Conservation (phyloP, 35 echinoderm and acorn worm species). For the Patiria miniata region DNA sequence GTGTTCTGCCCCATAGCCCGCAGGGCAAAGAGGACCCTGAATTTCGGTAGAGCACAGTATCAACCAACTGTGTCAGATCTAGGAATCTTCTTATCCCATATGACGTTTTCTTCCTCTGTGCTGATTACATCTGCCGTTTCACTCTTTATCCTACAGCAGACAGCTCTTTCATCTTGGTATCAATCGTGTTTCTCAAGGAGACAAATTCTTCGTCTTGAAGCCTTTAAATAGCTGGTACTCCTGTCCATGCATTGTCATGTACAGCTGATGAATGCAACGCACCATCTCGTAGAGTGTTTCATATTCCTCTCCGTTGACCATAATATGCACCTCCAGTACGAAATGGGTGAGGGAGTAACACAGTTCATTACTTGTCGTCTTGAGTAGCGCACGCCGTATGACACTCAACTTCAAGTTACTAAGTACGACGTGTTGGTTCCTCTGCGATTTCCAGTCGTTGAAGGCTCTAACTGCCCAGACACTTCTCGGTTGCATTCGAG, state of each 20-base stretch:
- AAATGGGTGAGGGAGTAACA: constrained; percentile 20
- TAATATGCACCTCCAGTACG: constrained; percentile 3
- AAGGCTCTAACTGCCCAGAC: too few species aligned
- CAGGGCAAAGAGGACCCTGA: constrained; percentile 37
- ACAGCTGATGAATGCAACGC: background rate
- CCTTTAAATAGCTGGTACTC: background rate
- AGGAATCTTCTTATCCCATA: constrained; percentile 31
- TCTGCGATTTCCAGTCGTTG: too few species aligned
- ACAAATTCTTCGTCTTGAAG: background rate
- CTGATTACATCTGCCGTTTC: constrained; percentile 10
- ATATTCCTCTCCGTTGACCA: constrained; percentile 29
- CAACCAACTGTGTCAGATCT: background rate
- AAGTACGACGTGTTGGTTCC: too few species aligned
- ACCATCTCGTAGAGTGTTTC: constrained; percentile 28
- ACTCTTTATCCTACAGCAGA: background rate
- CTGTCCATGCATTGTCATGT: background rate
- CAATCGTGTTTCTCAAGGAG: constrained; percentile 17
- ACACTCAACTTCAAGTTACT: too few species aligned
- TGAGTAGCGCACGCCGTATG: background rate
- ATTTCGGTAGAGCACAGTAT: constrained; percentile 24
- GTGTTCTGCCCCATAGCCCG: constrained; percentile 24
- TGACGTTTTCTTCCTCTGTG: background rate
- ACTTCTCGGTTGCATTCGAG: too few species aligned
- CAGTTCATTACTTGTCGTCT: constrained; percentile 31
- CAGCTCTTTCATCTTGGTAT: constrained; percentile 4